phyloP scores from a whole-genome alignment of 2,888 invertebrate genomes.

The Callyntrura sp. region DNA sequence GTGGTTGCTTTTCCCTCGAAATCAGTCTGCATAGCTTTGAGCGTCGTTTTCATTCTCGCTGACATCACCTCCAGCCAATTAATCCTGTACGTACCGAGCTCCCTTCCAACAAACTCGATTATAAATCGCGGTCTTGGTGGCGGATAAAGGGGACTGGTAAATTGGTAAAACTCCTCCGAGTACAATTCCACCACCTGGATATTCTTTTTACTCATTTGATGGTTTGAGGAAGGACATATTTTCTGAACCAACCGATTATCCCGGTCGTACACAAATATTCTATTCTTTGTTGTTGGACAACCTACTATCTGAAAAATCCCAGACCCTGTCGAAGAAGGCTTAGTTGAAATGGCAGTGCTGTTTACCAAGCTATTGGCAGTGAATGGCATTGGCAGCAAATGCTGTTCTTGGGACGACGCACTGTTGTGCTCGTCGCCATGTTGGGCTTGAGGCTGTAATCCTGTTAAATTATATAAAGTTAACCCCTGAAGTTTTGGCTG shows the following conservation, averaged over 20 bases:
- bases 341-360: slow-evolving; percentile 44
- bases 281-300: slow-evolving; percentile 91
- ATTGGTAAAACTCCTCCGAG: slow-evolving; percentile 83
- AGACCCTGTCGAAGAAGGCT: slow-evolving; percentile 71
- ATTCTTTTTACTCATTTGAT: slow-evolving; percentile 79
- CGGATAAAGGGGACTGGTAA: slow-evolving; percentile 81
- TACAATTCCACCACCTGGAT: slow-evolving; percentile 83
- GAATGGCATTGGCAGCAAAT: slow-evolving; percentile 56
- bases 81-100: slow-evolving; percentile 91
- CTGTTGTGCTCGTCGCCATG: background rate
- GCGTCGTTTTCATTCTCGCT: slow-evolving; percentile 80
- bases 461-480: slow-evolving; percentile 50
- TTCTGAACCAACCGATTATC: slow-evolving; percentile 81
- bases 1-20: slow-evolving; percentile 55
- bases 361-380: slow-evolving; percentile 72
- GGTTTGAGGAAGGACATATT: slow-evolving; percentile 83
- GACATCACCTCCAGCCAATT: slow-evolving; percentile 92
- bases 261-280: slow-evolving; percentile 93
- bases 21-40: slow-evolving; percentile 75
- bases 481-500: slow-evolving; percentile 64
- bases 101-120: slow-evolving; percentile 92
- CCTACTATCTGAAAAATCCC: slow-evolving; percentile 83
- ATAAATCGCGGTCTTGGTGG: slow-evolving; percentile 87
- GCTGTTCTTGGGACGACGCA: background rate
- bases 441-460: slow-evolving; percentile 9